These are phyloP conservation scores for Pipra filicauda DNA, from an alignment of 2,113 vertebrate species.

Conservation along the genomic window DNA sequence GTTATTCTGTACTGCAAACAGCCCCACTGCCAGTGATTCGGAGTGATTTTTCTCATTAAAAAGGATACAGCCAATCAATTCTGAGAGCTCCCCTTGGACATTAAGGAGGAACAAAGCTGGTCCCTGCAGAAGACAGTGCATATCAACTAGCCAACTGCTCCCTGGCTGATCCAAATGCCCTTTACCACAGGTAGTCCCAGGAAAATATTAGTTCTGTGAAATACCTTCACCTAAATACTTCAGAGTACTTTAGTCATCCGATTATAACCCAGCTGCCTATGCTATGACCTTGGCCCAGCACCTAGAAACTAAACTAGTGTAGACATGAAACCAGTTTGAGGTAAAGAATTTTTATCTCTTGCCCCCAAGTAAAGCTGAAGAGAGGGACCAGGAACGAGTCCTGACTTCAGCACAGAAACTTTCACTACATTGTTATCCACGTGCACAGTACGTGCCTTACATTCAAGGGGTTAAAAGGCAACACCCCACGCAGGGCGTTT, in stretches of 20 bases:
- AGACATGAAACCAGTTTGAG: not conserved
- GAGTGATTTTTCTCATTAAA: not conserved
- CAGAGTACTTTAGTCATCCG: not conserved
- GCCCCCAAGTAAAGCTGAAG: rapidly evolving
- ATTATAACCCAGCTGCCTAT: not conserved
- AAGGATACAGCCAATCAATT: not conserved
- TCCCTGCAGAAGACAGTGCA: not conserved
- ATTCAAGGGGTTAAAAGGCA: not conserved
- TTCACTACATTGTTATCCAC: rapidly evolving
- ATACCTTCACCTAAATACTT: not conserved
- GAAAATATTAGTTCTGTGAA: not conserved
- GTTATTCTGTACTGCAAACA: not conserved
- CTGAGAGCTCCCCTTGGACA: not conserved
- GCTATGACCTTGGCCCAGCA: not conserved
- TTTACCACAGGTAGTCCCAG: not conserved
- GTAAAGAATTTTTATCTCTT: not conserved
- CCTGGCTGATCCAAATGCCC: not conserved
- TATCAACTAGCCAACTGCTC: not conserved
- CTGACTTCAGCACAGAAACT: not conserved
- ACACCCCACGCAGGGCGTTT: not conserved
- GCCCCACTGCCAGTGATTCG: not conserved
- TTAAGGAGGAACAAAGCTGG: not conserved
- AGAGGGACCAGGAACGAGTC: not conserved
- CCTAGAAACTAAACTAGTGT: not conserved
- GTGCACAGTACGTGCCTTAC: rapidly evolving